These are phyloP conservation scores for Rutilus rutilus DNA, from an alignment of 2,113 vertebrate genomes.

Conservation along the genomic window DNA sequence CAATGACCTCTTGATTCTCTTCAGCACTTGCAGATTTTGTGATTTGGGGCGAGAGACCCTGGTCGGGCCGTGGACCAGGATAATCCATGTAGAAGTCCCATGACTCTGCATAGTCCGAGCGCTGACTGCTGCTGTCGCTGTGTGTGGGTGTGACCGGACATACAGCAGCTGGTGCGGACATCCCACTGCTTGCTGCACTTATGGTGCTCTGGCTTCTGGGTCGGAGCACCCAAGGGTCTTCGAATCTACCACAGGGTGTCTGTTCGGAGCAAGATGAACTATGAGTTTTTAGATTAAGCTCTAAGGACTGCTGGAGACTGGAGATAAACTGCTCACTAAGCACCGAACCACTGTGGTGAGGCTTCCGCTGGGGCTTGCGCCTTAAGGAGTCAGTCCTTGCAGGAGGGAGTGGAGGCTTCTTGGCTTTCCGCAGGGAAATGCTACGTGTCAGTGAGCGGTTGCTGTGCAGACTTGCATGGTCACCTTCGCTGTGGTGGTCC, in stretches of 20 bases:
- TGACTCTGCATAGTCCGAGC: constrained; percentile 80
- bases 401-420: constrained; percentile 87
- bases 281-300: constrained; percentile 69
- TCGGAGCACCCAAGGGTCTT: constrained; percentile 89
- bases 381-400: constrained; percentile 87
- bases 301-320: constrained; percentile 79
- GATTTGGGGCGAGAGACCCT: constrained; percentile 60
- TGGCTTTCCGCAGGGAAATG: constrained; percentile 90
- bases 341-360: constrained; percentile 72
- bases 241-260: constrained; percentile 79
- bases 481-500: constrained; percentile 68
- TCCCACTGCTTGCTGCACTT: constrained; percentile 77
- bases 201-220: constrained; percentile 77
- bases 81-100: constrained; percentile 81
- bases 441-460: constrained; percentile 79
- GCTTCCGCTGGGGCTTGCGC: constrained; percentile 67
- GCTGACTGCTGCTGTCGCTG: constrained; percentile 83
- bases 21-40: constrained; percentile 58
- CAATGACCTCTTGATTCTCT: constrained; percentile 63
- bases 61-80: constrained; percentile 62
- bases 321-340: constrained; percentile 82
- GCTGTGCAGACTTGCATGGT: constrained; percentile 61
- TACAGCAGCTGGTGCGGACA: constrained; percentile 76
- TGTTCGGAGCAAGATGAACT: constrained; percentile 73
- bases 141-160: constrained; percentile 80